These are phyloP conservation scores for Pherbina coryleti DNA, from an alignment of 2,888 invertebrate genomes.

Conservation along the genomic window DNA sequence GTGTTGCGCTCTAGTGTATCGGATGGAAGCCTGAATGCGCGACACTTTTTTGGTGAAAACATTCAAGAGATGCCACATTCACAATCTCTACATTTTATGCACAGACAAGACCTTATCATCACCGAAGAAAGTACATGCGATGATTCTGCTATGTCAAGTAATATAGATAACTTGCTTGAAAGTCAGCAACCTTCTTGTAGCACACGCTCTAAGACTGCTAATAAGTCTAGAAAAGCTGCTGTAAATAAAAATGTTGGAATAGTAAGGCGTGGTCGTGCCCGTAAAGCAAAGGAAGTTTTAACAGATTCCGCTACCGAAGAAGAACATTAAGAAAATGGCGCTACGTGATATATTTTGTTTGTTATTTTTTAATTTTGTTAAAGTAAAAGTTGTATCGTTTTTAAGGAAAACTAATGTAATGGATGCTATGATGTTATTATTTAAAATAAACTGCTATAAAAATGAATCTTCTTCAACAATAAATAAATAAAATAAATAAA, in stretches of 20 bases:
- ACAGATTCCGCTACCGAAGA: neutral
- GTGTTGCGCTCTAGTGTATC: neutral
- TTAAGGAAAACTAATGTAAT: no score
- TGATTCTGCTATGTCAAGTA: neutral
- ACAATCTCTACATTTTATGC: neutral
- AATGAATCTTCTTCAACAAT: no score
- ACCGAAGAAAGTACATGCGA: neutral
- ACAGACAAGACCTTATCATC: neutral
- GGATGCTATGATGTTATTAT: no score
- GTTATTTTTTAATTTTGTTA: no score
- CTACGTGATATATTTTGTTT: no score
- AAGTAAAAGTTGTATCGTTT: no score
- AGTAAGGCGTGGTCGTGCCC: neutral
- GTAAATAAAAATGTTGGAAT: neutral
- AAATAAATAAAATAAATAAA: no score
- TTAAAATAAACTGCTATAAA: no score
- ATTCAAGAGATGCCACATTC: neutral
- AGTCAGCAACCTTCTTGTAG: neutral
- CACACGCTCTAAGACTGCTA: neutral
- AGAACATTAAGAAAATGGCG: neutral
- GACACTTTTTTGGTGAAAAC: neutral
- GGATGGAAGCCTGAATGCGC: neutral
- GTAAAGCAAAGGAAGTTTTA: constrained; percentile 19
- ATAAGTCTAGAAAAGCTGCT: neutral
- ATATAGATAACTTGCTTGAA: neutral